Percentiles rank a stretch among this genome's conserved stretches.
Conservation (phyloP, 2,797 vertebrate genomes). For the Choloepus didactylus region DNA sequence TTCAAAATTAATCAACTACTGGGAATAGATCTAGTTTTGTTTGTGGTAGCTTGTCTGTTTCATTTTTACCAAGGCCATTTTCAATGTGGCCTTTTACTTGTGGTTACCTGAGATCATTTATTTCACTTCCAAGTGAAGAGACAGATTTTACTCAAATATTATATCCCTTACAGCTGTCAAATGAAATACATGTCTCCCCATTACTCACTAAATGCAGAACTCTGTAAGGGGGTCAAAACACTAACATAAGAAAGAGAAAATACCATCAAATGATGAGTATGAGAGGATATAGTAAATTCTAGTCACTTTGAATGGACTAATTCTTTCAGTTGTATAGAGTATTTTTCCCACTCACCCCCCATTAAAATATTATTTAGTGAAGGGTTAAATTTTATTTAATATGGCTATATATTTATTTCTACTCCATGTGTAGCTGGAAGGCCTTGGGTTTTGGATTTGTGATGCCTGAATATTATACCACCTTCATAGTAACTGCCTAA, state of each 20-base stretch:
- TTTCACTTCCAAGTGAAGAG: slow-evolving; percentile 12
- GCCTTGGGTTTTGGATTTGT: background rate
- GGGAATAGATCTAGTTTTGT: slow-evolving; percentile 51
- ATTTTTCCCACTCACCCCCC: background rate
- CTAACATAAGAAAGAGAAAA: background rate
- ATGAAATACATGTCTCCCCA: background rate
- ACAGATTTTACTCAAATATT: slow-evolving; percentile 21
- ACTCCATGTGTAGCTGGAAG: background rate
- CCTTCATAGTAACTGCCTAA: rapidly evolving
- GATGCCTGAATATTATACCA: rapidly evolving
- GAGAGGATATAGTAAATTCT: background rate
- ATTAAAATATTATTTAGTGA: background rate
- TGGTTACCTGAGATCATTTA: slow-evolving; percentile 6
- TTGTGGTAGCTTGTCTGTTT: slow-evolving; percentile 60
- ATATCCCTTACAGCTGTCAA: background rate
- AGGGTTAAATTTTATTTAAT: background rate
- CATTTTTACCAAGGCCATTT: slow-evolving; percentile 60
- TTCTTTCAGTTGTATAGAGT: background rate
- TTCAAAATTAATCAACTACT: slow-evolving; percentile 54
- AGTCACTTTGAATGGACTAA: background rate
- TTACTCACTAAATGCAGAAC: background rate
- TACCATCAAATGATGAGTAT: background rate
- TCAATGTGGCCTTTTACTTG: slow-evolving; percentile 43
- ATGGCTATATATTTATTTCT: background rate
- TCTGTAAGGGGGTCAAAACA: background rate